Conservation (phyloP, 2,888 invertebrate genomes). For the Cecidostiba fungosa region DNA sequence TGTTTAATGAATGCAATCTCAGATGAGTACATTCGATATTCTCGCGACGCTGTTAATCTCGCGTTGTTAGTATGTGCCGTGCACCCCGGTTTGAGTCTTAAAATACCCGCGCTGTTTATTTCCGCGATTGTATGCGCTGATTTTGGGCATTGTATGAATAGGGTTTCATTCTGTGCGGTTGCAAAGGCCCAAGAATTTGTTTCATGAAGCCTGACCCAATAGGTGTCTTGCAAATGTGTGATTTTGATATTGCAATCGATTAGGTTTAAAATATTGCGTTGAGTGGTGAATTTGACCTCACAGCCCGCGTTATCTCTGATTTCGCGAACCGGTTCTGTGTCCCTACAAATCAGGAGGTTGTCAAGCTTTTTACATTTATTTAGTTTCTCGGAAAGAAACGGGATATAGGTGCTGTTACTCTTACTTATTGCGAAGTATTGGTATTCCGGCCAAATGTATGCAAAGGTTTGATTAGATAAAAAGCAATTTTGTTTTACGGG, state of each 20-base stretch:
- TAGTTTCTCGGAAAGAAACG: not conserved
- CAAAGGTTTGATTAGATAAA: not conserved
- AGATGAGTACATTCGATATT: not conserved
- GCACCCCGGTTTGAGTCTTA: not conserved
- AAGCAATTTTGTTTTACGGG: not conserved
- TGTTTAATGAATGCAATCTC: not conserved
- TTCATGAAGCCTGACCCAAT: not conserved
- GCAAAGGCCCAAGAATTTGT: not conserved
- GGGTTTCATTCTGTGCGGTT: not conserved
- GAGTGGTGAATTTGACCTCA: not conserved
- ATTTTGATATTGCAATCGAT: not conserved
- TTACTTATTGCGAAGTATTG: not conserved
- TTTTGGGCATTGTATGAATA: not conserved
- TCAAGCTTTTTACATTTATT: not conserved
- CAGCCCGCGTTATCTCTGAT: not conserved
- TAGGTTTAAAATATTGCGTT: not conserved
- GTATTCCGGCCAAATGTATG: conserved; percentile 4
- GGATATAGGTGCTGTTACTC: not conserved
- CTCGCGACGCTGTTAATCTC: not conserved
- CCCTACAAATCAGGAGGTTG: not conserved
- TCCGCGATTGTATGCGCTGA: not conserved
- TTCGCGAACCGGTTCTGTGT: not conserved
- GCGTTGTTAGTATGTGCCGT: not conserved
- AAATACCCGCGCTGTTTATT: not conserved
- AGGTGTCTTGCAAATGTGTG: not conserved